phyloP scores from a whole-genome alignment of 2,113 vertebrate species.

The Aegypius monachus region DNA sequence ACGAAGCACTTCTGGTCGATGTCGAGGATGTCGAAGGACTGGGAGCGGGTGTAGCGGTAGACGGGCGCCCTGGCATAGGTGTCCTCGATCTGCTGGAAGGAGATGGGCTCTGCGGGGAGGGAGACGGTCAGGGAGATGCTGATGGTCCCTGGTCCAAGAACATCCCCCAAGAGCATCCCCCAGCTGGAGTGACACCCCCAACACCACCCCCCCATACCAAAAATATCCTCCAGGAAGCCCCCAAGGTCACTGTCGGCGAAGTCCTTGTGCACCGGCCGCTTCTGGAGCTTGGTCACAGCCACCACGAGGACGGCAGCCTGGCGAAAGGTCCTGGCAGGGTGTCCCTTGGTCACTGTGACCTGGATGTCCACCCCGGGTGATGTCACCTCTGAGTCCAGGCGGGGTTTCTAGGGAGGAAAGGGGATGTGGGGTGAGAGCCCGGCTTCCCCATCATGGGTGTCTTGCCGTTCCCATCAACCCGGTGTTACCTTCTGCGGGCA shows the following conservation, averaged over 20 bases:
- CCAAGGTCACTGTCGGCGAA: conserved; percentile 30
- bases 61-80: rapidly evolving
- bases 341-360: not conserved
- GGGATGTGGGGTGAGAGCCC: not conserved
- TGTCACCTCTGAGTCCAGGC: not conserved
- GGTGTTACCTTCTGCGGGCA: not conserved
- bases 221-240: conserved; percentile 15
- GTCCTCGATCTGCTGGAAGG: not conserved
- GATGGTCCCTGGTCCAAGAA: not conserved
- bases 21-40: conserved; percentile 48
- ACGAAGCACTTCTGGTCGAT: conserved; percentile 26
- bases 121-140: not conserved
- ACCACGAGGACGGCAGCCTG: not conserved
- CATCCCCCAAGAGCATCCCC: not conserved
- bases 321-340: not conserved
- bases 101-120: not conserved
- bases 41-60: conserved; percentile 54
- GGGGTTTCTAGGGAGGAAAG: not conserved
- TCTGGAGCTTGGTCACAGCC: conserved; percentile 1
- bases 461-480: rapidly evolving
- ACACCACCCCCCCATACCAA: not conserved
- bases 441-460: not conserved
- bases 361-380: not conserved
- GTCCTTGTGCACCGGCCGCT: rapidly evolving
- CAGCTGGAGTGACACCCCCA: not conserved